Conservation (phyloP, 1,140 invertebrate species). For the Hetaerina americana region DNA sequence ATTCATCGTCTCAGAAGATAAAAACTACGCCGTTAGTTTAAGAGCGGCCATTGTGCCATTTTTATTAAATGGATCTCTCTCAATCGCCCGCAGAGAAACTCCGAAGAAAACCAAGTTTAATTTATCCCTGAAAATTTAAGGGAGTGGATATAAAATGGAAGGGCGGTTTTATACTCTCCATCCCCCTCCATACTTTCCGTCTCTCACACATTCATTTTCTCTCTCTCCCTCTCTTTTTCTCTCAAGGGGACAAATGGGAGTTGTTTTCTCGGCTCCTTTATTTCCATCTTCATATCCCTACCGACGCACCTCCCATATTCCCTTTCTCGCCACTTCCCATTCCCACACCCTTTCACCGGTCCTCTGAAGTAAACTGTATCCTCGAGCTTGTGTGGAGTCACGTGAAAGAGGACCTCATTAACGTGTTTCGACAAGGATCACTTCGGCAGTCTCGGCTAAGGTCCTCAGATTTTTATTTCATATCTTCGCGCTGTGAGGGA, state of each 20-base stretch:
- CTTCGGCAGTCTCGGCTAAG: neutral
- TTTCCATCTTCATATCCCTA: neutral
- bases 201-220: no score
- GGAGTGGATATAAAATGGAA: no score
- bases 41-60: neutral
- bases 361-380: neutral
- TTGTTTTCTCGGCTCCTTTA: neutral
- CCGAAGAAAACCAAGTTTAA: no score
- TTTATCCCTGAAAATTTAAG: neutral
- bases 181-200: no score
- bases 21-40: no score
- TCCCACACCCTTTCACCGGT: neutral
- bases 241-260: neutral
- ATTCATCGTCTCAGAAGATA: no score
- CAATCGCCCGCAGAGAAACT: neutral
- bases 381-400: neutral
- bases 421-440: neutral
- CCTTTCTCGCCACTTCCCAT: no score
- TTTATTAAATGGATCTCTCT: neutral
- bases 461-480: neutral
- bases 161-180: no score
- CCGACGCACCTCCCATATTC: no score
- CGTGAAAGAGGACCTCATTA: neutral
- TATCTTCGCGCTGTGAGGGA: neutral
- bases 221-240: neutral